These are phyloP conservation scores for Peromyscus californicus DNA, from an alignment of 2,113 vertebrate genomes.

Conservation along the genomic window DNA sequence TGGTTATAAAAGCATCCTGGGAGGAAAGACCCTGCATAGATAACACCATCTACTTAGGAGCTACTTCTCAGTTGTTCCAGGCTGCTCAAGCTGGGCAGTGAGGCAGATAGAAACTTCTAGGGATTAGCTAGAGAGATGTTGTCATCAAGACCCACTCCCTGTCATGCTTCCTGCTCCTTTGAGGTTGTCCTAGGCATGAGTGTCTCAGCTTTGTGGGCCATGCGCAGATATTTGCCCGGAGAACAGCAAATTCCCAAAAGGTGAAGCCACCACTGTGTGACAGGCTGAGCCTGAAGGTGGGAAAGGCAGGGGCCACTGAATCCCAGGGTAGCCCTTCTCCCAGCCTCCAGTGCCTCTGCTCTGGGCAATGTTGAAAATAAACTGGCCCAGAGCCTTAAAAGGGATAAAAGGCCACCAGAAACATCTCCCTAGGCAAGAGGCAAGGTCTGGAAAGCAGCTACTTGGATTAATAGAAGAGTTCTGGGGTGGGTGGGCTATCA, in stretches of 20 bases:
- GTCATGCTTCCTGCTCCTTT: background rate
- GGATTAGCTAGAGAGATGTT: background rate
- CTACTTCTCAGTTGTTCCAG: background rate
- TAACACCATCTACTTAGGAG: fast-evolving
- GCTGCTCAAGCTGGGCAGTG: background rate
- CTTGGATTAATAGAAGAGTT: constrained; percentile 4
- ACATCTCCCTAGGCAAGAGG: background rate
- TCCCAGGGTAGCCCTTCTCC: fast-evolving
- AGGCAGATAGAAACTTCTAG: background rate
- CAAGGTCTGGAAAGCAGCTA: background rate
- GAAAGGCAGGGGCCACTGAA: background rate
- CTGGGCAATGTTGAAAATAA: constrained; percentile 42
- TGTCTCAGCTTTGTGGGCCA: background rate
- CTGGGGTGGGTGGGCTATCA: background rate
- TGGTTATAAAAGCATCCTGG: background rate
- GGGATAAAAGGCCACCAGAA: background rate
- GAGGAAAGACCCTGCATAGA: background rate
- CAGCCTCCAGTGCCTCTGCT: background rate
- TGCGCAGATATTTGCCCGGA: background rate
- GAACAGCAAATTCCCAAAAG: background rate
- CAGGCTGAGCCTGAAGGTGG: background rate
- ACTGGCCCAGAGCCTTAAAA: background rate
- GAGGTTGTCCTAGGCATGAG: background rate
- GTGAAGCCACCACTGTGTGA: background rate
- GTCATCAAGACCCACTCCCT: background rate